Percentiles rank a stretch among this genome's conserved stretches.
phyloP scores from a whole-genome alignment of 2,113 vertebrate species.

The Stictonetta naevosa region DNA sequence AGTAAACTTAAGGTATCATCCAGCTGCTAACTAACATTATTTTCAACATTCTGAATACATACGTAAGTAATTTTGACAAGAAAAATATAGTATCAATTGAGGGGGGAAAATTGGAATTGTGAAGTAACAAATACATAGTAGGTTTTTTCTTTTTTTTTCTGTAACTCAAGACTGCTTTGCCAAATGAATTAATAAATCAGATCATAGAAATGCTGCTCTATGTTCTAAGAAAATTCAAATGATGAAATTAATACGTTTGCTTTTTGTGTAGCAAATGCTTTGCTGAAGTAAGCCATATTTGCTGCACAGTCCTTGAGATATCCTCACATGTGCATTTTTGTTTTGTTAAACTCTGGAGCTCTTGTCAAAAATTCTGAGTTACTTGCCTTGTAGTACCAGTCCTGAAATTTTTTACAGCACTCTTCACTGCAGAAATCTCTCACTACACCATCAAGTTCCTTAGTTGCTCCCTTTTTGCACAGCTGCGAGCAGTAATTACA shows the following conservation, averaged over 20 bases:
- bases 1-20: slow-evolving; percentile 23
- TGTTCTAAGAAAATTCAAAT: slow-evolving; percentile 32
- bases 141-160: slow-evolving; percentile 19
- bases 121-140: slow-evolving; percentile 11
- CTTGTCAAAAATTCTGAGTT: slow-evolving; percentile 60
- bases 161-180: slow-evolving; percentile 15
- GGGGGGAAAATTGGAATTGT: slow-evolving; percentile 9
- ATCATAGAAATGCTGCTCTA: slow-evolving; percentile 37
- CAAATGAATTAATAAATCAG: slow-evolving; percentile 28
- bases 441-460: slow-evolving; percentile 89
- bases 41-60: slow-evolving; percentile 39
- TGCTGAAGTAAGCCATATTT: slow-evolving; percentile 20
- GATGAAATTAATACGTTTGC: slow-evolving; percentile 35
- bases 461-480: slow-evolving; percentile 92
- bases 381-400: slow-evolving; percentile 98
- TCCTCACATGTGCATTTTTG: slow-evolving; percentile 42
- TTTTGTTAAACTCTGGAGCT: slow-evolving; percentile 48
- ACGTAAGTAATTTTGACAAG: slow-evolving; percentile 16
- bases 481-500: slow-evolving; percentile 98
- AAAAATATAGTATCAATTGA: slow-evolving; percentile 36
- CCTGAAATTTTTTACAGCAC: slow-evolving; percentile 94
- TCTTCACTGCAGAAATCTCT: slow-evolving; percentile 96
- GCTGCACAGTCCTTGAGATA: slow-evolving; percentile 55
- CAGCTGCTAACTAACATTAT: slow-evolving; percentile 3
- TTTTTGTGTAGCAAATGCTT: slow-evolving; percentile 44